Percentiles rank a stretch among this genome's conserved stretches.
These are phyloP conservation scores for Porites australiensis DNA, from an alignment of 64 coral and sea anemone species.

Conservation along the genomic window DNA sequence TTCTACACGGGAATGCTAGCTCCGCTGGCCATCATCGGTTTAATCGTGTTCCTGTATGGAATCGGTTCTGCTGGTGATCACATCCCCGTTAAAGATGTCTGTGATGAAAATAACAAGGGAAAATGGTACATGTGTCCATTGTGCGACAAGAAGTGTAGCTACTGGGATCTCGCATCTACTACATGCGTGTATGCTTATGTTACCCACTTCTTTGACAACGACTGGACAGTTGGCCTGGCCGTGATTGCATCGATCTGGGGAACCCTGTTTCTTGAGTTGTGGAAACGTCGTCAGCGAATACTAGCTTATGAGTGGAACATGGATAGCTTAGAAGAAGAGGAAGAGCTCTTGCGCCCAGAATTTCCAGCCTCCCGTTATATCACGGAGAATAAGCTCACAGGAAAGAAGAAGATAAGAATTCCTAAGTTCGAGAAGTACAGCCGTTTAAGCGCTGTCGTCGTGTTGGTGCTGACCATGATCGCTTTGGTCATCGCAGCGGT, in stretches of 20 bases:
- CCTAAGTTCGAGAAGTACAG: conserved; percentile 54
- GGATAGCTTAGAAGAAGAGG: conserved; percentile 62
- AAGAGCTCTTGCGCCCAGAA: conserved; percentile 72
- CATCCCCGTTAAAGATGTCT: conserved; percentile 62
- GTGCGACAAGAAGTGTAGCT: conserved; percentile 82
- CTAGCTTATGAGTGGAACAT: conserved; percentile 82
- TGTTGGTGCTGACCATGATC: conserved; percentile 65
- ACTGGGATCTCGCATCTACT: conserved; percentile 70
- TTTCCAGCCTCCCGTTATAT: conserved; percentile 29
- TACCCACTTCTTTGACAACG: conserved; percentile 81
- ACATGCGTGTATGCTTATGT: conserved; percentile 73
- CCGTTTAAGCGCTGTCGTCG: conserved; percentile 36
- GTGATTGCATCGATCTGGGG: conserved; percentile 84
- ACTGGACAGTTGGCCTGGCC: conserved; percentile 72
- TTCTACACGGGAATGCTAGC: conserved; percentile 86
- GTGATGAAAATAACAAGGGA: conserved; percentile 49
- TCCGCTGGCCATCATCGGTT: conserved; percentile 68
- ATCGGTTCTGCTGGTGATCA: conserved; percentile 49
- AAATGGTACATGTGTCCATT: conserved; percentile 83
- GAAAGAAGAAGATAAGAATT: conserved; percentile 66
- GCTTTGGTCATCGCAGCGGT: conserved; percentile 73
- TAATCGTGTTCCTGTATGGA: conserved; percentile 78
- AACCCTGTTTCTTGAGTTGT: conserved; percentile 92
- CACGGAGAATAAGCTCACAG: not conserved
- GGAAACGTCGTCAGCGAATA: conserved; percentile 80